Conservation (phyloP, 1,140 invertebrate genomes). For the Brachionus angularis region DNA sequence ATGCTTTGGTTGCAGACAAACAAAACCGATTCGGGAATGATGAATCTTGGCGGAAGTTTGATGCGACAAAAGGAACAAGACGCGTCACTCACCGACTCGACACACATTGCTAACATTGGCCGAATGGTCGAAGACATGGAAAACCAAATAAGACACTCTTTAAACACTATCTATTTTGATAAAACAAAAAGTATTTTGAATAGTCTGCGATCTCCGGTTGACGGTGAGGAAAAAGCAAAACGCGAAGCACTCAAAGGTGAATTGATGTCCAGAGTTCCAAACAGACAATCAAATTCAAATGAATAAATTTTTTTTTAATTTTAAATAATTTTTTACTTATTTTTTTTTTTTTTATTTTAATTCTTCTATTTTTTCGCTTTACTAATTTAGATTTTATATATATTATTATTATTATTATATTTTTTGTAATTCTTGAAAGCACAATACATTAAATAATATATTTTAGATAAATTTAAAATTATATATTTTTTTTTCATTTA, state of each 20-base stretch:
- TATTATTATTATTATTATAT: too few relatives aligned
- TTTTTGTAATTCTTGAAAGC: too few relatives aligned
- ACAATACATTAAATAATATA: too few relatives aligned
- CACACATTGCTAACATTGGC: slow-evolving; percentile 95
- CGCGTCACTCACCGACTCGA: slow-evolving; percentile 73
- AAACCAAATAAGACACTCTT: slow-evolving; percentile 94
- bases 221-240: slow-evolving; percentile 40
- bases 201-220: slow-evolving; percentile 69
- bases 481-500: too few relatives aligned
- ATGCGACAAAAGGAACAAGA: slow-evolving; percentile 94
- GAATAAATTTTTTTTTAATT: slow-evolving; percentile 5
- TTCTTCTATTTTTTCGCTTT: too few relatives aligned
- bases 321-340: not conserved
- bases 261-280: slow-evolving; percentile 28
- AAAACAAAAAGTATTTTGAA: slow-evolving; percentile 99
- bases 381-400: too few relatives aligned
- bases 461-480: too few relatives aligned
- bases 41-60: slow-evolving; percentile 95
- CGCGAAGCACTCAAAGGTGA: slow-evolving; percentile 40
- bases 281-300: slow-evolving; percentile 23
- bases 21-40: slow-evolving; percentile 88
- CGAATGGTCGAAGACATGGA: slow-evolving; percentile 83
- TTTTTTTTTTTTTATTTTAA: slow-evolving; percentile 8
- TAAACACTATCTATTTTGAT: slow-evolving; percentile 98
- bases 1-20: slow-evolving; percentile 98